Base-by-base conservation (phyloP, 2,113 vertebrate genomes). In the Corydoras sp. region DNA sequence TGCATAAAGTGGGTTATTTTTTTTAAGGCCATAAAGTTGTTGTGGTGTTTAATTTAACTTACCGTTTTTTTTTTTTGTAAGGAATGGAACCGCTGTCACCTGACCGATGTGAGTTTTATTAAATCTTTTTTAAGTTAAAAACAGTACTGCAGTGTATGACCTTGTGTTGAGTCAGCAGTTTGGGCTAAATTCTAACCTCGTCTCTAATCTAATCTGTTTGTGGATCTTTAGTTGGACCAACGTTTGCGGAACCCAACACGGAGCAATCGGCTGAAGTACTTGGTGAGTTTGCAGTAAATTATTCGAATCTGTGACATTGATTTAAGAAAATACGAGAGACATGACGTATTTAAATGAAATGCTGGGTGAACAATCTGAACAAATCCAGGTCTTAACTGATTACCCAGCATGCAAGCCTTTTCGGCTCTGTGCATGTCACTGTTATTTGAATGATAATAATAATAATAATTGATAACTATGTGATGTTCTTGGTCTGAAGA, bases 41-140 rank as follows among this genome's bases (percentile, higher is more conserved):
- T 11, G 9, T 48, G 18, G 5, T 18, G 5, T 71, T 55, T 4
- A 62, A 62, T 51, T 4, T 1, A 55, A 35, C 4, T 5, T 10
- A 31, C 12, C 5, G 14, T 73, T 66, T 14, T 32, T 29, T 10
- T 49, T 35, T 9, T 51, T 30, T 11, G 49, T 49, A 29, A 74
- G 72, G 65, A 32, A 62, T 61, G 31, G 72, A 74, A 14, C 31
- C 50, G 12, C 15, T 56, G 48, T 74, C 59, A 48, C 58, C 72
- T 56, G 72, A 74, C 10, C 24, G 5, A 62, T 43, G 72, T 74
- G 35, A 68, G 72, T 74, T 62, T n/a, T 43, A 11, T 5, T 68
- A 58, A 35, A 32, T 56, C 43, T 9, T 31, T 50, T 9, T 50
- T 7, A 2, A 9, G 2, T 6, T 15, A 49, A 53, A 29, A 43